Percentiles rank a stretch among this genome's conserved stretches.
Evolutionary conservation across 1,140 invertebrate species (phyloP).

Genomic region (Drosophila watanabei): DNA sequence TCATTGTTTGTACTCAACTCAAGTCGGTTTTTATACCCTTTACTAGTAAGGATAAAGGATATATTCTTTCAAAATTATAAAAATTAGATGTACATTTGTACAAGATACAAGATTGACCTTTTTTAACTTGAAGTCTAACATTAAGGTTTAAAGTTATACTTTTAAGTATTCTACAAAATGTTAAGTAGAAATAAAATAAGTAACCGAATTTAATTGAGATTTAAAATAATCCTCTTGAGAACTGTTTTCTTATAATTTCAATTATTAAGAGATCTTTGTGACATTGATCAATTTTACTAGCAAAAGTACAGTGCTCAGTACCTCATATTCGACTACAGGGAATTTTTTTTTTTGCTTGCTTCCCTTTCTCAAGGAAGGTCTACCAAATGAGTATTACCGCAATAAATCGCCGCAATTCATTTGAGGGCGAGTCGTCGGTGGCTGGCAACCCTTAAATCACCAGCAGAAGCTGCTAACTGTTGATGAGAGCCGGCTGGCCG

Average conservation of each 20-base stretch:
- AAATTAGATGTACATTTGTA: not conserved
- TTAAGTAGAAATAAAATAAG: no score
- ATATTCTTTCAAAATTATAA: not conserved
- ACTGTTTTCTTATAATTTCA: not conserved
- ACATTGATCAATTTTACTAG: not conserved
- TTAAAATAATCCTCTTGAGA: no score
- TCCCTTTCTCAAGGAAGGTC: conserved; percentile 29
- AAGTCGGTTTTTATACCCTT: conserved; percentile 21
- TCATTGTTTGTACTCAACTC: conserved; percentile 74
- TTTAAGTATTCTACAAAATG: no score
- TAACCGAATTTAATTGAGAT: no score
- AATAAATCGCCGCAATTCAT: conserved; percentile 85
- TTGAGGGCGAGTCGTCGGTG: conserved; percentile 59
- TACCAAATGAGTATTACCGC: conserved; percentile 83
- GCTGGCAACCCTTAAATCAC: conserved; percentile 78
- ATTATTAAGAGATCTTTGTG: no score
- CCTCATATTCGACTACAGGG: not conserved
- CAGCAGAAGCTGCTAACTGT: conserved; percentile 74
- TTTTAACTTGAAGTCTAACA: not conserved
- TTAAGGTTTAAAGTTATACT: no score
- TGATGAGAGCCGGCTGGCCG: conserved; percentile 58
- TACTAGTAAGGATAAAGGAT: not conserved
- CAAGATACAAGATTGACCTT: not conserved
- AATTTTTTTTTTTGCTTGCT: not conserved
- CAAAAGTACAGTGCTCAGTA: not conserved